Conservation (phyloP, 2,888 invertebrate genomes). For the Agriotes lineatus region DNA sequence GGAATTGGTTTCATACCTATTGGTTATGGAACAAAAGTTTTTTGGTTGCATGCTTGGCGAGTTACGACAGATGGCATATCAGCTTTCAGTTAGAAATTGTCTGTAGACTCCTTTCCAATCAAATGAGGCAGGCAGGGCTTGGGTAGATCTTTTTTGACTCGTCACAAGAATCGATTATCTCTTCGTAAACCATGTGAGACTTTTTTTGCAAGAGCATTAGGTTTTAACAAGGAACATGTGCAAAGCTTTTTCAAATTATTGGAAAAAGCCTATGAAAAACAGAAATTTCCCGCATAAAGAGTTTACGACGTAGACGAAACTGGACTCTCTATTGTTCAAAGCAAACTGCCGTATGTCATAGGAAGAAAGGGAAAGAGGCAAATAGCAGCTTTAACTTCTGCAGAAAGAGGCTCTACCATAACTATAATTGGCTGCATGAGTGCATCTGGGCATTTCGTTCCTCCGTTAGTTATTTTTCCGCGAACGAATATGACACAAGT, state of each 20-base stretch:
- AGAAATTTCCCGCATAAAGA: not conserved
- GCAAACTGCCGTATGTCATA: conserved; percentile 51
- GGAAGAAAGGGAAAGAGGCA: conserved; percentile 54
- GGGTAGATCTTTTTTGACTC: no score
- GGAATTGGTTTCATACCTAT: not conserved
- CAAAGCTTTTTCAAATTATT: not conserved
- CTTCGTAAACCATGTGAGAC: not conserved
- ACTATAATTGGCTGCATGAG: conserved; percentile 55
- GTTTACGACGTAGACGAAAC: not conserved
- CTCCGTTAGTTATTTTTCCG: not conserved
- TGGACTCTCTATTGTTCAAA: conserved; percentile 6
- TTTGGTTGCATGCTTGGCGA: not conserved
- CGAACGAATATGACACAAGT: not conserved
- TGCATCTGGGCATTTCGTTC: conserved; percentile 26
- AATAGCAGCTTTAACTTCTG: conserved; percentile 55
- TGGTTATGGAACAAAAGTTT: no score
- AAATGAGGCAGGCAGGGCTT: not conserved
- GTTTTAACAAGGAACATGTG: conserved; percentile 1
- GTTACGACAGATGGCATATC: not conserved
- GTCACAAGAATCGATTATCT: not conserved
- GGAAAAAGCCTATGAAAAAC: not conserved
- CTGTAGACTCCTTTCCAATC: not conserved
- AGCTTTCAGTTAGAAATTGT: not conserved
- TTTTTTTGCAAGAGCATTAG: not conserved
- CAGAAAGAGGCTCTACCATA: conserved; percentile 56